Base-by-base conservation (phyloP, 2,797 vertebrate species). In the Macroramphosus scolopax region DNA sequence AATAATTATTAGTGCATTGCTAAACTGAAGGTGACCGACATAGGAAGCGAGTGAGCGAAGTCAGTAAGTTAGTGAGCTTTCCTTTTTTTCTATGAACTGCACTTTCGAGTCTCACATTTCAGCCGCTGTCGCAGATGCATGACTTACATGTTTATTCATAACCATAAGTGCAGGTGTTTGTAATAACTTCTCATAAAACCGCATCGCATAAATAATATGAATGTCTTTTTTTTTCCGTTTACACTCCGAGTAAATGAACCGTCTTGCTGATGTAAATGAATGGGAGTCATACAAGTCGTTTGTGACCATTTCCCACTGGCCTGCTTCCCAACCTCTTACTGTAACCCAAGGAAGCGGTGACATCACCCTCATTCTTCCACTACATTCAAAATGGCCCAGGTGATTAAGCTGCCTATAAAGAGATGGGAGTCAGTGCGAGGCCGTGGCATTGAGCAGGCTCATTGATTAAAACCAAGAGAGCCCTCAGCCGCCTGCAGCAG, bases 401-500 rank as follows among this genome's bases (percentile, higher is more conserved):
- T 86, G 83, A 86, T 88, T 83, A 86, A 82, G 65, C 77, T 83
- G 71, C 65, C 73, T 36, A 77, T 82, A 78, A 80, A 76, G 72
- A 70, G 70, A 82, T 63, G 62, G 67, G 69, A 81, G 76, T 76
- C 74, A 53, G 65, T 47, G 67, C 62, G 68, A 78, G 82, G 81
- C 75, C 72, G 36, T 51, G 57, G 73, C 80, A 81, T 72, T 81
- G 82, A 86, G 72, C 56, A 32, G 73, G 45, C 73, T 82, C 77
- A 84, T 80, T 81, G 85, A 86, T 87, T 87, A 80, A 79, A 84
- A 54, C 58, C 66, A 78, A 85, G 81, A 82, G 77, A 78, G 51
- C 58, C 66, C 51, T 62, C 52, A 52, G 53, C 51, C 26, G 37
- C 52, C 41, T 37, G 41, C 51, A 36, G 58, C 25, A 30, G 62